A percentile compares a stretch with the other conserved stretches of the same genome.
phyloP scores from a whole-genome alignment of 2,113 vertebrate genomes.

The Carollia perspicillata region DNA sequence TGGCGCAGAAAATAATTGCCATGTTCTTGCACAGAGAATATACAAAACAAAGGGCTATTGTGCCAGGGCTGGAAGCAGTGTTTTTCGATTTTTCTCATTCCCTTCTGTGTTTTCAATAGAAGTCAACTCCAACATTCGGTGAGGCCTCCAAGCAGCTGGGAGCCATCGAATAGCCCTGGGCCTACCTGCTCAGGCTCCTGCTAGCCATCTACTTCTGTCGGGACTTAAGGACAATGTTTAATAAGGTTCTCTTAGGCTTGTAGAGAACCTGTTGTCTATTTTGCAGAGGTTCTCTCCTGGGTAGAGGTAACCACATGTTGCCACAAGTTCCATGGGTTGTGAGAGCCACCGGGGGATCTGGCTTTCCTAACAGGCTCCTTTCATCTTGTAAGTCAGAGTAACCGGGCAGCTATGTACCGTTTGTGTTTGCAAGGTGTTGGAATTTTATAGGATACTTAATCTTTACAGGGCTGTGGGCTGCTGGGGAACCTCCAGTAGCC shows the following conservation, averaged over 20 bases:
- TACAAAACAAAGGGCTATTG: slow-evolving; percentile 54
- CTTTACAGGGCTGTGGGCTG: background rate
- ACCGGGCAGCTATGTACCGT: background rate
- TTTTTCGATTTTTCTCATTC: background rate
- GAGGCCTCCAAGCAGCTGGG: background rate
- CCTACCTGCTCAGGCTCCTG: background rate
- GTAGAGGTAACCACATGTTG: background rate
- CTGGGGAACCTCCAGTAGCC: background rate
- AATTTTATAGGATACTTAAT: background rate
- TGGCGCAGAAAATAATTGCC: slow-evolving; percentile 58
- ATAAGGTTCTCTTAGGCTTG: background rate
- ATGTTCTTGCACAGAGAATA: slow-evolving; percentile 27
- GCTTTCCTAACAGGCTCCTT: background rate
- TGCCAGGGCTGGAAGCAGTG: slow-evolving; percentile 14
- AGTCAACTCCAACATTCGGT: background rate
- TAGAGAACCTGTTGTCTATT: background rate
- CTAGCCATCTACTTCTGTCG: background rate
- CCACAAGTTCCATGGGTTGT: background rate
- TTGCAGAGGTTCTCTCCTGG: background rate
- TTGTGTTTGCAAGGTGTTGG: background rate
- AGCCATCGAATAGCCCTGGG: background rate
- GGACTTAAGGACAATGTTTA: background rate
- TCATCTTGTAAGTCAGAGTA: background rate
- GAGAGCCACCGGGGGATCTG: background rate
- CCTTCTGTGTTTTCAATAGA: background rate